phyloP scores from a whole-genome alignment of 2,888 invertebrate species.

The Thera obeliscata region DNA sequence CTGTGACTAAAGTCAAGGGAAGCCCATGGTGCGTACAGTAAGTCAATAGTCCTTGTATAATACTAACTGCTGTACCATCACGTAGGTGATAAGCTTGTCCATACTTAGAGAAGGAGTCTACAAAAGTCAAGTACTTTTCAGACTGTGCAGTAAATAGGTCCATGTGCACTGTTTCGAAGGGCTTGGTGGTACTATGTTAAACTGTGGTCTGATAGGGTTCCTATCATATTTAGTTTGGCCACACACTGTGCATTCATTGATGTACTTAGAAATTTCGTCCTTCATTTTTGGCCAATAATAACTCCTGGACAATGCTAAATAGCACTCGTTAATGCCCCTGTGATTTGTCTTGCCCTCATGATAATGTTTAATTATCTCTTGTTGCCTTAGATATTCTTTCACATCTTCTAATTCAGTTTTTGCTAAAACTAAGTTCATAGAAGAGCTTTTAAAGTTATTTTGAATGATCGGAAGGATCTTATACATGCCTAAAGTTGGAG shows the following conservation, averaged over 20 bases:
- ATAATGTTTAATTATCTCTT: conserved; percentile 43
- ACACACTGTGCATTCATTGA: conserved; percentile 34
- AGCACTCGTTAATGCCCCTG: conserved; percentile 43
- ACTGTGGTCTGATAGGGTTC: conserved; percentile 31
- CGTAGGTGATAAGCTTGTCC: conserved; percentile 36
- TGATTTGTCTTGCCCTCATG: conserved; percentile 48
- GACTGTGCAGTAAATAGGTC: conserved; percentile 37
- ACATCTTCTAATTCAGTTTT: conserved; percentile 42
- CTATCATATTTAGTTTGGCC: conserved; percentile 44
- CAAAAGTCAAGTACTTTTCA: conserved; percentile 41
- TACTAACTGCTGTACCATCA: conserved; percentile 35
- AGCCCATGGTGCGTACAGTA: conserved; percentile 36
- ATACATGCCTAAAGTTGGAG: conserved; percentile 36
- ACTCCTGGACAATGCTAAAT: conserved; percentile 20
- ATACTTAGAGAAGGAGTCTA: conserved; percentile 39
- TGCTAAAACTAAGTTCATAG: conserved; percentile 40
- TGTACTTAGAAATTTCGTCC: conserved; percentile 42
- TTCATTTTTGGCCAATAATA: conserved; percentile 44
- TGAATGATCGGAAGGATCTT: conserved; percentile 41
- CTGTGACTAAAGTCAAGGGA: conserved; percentile 34
- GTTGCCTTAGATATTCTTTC: conserved; percentile 40
- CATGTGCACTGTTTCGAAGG: conserved; percentile 40
- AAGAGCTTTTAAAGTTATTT: conserved; percentile 38
- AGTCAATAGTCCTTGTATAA: conserved; percentile 35
- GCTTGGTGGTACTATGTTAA: conserved; percentile 39